Evolutionary conservation across 2,888 invertebrate genomes (phyloP).

Genomic region (Bursaphelenchus okinawaensis): DNA sequence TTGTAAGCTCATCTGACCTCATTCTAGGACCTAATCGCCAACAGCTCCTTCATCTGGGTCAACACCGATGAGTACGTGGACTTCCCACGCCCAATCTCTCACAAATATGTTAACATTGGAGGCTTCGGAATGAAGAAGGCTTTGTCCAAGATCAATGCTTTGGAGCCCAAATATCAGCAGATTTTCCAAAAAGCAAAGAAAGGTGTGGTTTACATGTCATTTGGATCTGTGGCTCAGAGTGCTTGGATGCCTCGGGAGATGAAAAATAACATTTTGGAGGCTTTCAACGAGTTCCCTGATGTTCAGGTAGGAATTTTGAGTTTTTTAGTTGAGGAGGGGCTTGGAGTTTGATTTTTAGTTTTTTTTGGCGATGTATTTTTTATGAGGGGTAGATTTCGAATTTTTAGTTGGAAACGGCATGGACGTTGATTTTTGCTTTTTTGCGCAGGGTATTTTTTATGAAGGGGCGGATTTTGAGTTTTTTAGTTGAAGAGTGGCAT

Average conservation of each 20-base stretch:
- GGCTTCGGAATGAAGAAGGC: slow-evolving; percentile 8
- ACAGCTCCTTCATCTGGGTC: slow-evolving; percentile 3
- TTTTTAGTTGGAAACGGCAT: no score
- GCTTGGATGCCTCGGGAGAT: slow-evolving; percentile 13
- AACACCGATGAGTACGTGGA: slow-evolving; percentile 13
- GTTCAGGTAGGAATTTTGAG: not conserved
- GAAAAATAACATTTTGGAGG: slow-evolving; percentile 15
- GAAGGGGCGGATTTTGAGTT: no score
- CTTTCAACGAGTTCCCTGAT: slow-evolving; percentile 17
- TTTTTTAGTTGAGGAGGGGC: no score
- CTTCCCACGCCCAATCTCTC: slow-evolving; percentile 7
- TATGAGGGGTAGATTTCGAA: no score
- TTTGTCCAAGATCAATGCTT: not conserved
- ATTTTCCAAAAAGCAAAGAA: not conserved
- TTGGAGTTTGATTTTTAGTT: no score
- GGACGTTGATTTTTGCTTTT: no score
- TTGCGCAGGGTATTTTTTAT: no score
- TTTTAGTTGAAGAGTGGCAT: no score
- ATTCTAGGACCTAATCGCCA: not conserved
- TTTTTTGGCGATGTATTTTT: no score
- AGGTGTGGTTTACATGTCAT: slow-evolving; percentile 28
- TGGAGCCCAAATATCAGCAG: not conserved
- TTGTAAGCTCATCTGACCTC: no score
- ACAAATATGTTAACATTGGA: slow-evolving; percentile 13
- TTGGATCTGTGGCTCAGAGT: slow-evolving; percentile 29